Conservation (phyloP, 2,113 vertebrate species). For the Entelurus aequoreus region DNA sequence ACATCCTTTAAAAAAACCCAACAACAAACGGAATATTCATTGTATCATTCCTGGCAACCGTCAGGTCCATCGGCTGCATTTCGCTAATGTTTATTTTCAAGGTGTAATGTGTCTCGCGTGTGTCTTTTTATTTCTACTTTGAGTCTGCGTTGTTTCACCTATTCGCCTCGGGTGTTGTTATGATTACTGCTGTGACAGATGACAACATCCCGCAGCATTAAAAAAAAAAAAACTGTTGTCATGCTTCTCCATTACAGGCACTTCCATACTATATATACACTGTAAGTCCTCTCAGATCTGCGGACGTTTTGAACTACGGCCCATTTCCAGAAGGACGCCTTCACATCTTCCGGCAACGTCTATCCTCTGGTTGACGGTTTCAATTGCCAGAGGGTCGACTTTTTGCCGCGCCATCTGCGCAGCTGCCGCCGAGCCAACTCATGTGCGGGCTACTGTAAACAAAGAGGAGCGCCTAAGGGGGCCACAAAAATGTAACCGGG, state of each 20-base stretch:
- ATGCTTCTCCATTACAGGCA: not conserved
- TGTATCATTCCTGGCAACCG: not conserved
- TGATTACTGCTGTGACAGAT: not conserved
- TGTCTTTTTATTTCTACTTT: constrained; percentile 10
- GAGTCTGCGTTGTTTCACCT: not conserved
- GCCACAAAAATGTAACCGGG: constrained; percentile 8
- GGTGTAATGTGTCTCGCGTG: not conserved
- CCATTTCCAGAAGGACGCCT: constrained; percentile 9
- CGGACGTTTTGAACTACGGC: constrained; percentile 2
- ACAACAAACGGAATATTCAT: too few species aligned
- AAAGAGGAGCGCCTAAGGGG: constrained; percentile 2
- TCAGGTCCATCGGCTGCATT: not conserved
- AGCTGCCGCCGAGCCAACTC: constrained; percentile 14
- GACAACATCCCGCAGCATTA: not conserved
- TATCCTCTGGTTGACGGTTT: constrained; percentile 5
- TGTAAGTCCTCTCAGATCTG: too few species aligned
- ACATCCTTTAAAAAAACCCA: too few species aligned
- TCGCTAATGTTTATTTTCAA: not conserved
- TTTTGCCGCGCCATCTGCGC: constrained; percentile 39
- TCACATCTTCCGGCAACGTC: not conserved
- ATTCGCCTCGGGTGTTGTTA: not conserved
- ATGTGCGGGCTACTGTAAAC: constrained; percentile 24
- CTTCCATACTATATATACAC: too few species aligned
- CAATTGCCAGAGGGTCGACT: constrained; percentile 29
- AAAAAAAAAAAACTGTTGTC: not conserved